phyloP scores from a whole-genome alignment of 2,888 invertebrate genomes.

The Dorcus parallelipipedus region DNA sequence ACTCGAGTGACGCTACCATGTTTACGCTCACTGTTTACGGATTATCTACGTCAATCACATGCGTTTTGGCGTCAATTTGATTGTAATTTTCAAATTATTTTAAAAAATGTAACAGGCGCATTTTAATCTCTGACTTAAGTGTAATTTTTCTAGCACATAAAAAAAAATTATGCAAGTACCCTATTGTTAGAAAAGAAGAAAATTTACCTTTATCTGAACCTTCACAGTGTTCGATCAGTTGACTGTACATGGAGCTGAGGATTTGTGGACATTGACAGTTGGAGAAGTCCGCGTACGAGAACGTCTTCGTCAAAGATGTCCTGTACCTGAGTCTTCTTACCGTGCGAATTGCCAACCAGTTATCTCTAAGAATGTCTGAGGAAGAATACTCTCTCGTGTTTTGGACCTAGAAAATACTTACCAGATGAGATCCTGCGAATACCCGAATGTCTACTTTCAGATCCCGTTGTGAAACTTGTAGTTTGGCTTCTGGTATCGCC shows the following conservation, averaged over 20 bases:
- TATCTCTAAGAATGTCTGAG: slow-evolving; percentile 11
- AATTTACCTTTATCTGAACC: slow-evolving; percentile 50
- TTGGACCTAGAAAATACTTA: neutral
- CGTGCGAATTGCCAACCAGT: slow-evolving; percentile 13
- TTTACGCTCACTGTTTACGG: too few species aligned
- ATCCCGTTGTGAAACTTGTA: neutral
- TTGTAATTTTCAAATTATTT: too few species aligned
- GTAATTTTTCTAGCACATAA: too few species aligned
- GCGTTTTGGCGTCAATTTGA: too few species aligned
- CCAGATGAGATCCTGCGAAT: slow-evolving; percentile 1
- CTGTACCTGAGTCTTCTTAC: slow-evolving; percentile 36
- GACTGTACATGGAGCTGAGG: slow-evolving; percentile 55
- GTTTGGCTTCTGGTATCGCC: slow-evolving; percentile 4
- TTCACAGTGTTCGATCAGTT: slow-evolving; percentile 59
- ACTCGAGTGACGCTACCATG: too few species aligned
- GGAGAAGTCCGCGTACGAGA: slow-evolving; percentile 53
- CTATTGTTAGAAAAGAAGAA: too few species aligned
- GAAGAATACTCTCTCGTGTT: neutral
- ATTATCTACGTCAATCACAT: too few species aligned
- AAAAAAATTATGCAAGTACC: too few species aligned
- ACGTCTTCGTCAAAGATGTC: slow-evolving; percentile 40
- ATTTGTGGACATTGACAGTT: slow-evolving; percentile 60
- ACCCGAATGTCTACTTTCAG: slow-evolving; percentile 4
- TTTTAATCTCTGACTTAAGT: too few species aligned
- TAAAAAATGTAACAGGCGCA: too few species aligned